Evolutionary conservation across 1,140 invertebrate genomes (phyloP), one percentile per base, ranked within the genome.

Genomic region (Parapsyche elsis): DNA sequence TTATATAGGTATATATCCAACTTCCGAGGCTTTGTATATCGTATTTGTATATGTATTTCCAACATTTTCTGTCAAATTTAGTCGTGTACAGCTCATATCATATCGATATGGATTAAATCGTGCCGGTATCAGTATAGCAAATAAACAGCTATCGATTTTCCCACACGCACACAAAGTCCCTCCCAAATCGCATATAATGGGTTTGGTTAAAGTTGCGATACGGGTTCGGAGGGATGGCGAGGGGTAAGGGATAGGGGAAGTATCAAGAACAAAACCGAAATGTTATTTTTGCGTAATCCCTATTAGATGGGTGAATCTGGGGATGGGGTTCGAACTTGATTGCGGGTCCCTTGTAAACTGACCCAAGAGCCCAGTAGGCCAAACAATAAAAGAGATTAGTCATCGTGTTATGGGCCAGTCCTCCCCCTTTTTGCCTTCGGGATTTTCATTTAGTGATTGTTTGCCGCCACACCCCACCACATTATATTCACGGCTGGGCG

Each of bases 361-460:
- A 71, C 79, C 79, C 79, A 30, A 67, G 53, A 21, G 59, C 57
- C 71, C 14, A 75, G 46, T 49, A 49, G 73, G 71, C 21, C 79
- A 80, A 80, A 80, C 79, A 80, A 80, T 80, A 80, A 80, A 80
- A 80, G 49, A 64, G 79, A 80, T 80, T 80, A 80, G 79, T 80
- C 79, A 80, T 80, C 71, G 49, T 75, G 59, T 64, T 49, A 64
- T 75, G 38, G 53, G 24, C 14, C 19, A n/a, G 12, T 9, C 7
- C 71, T 44, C 23, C 44, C 44, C 71, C 71, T 75, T 75, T 75
- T 75, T 75, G 44, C 46, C 70, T 80, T 59, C 53, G n/a, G 57
- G 79, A 75, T 80, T 80, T 75, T 80, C 79, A 80, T 80, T 75
- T 76, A 38, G 79, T 67, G 71, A 80, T 80, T 80, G 73, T 76